Conservation (phyloP, 1,140 invertebrate genomes). For the Spodoptera frugiperda region DNA sequence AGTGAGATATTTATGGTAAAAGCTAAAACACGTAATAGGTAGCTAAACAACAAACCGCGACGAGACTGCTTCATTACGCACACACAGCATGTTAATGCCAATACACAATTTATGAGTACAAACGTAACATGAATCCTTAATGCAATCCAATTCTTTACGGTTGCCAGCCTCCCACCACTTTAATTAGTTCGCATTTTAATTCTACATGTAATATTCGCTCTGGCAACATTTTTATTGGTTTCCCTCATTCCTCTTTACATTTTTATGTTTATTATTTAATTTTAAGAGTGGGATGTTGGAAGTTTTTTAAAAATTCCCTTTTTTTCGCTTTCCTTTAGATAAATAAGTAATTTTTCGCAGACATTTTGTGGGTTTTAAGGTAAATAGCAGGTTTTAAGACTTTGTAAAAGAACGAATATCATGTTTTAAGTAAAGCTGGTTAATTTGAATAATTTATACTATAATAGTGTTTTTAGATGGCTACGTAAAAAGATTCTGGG, state of each 20-base stretch:
- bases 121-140: constrained; percentile 1
- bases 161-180: constrained; percentile 27
- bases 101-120: constrained; percentile 43
- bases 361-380: neutral
- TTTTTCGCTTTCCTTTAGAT: constrained; percentile 1
- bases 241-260: constrained; percentile 10
- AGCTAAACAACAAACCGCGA: neutral
- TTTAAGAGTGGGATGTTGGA: constrained; percentile 2
- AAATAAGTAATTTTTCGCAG: constrained; percentile 8
- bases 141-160: constrained; percentile 36
- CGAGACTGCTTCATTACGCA: constrained; percentile 1
- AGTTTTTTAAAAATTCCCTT: constrained; percentile 3
- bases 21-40: too few species aligned
- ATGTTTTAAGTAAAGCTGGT: too few species aligned
- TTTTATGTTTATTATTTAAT: constrained; percentile 11
- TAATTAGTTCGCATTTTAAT: constrained; percentile 40
- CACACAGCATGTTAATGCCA: constrained; percentile 30
- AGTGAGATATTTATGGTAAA: too few species aligned
- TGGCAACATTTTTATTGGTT: constrained; percentile 27
- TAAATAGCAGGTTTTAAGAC: neutral
- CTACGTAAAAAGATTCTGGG: too few species aligned
- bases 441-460: too few species aligned
- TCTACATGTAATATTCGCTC: constrained; percentile 36
- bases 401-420: too few species aligned
- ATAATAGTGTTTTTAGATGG: too few species aligned